A percentile compares a stretch with the other conserved stretches of the same genome.
Evolutionary conservation across 2,888 invertebrate genomes (phyloP).

Genomic region (Acanthacorydalis orientalis): DNA sequence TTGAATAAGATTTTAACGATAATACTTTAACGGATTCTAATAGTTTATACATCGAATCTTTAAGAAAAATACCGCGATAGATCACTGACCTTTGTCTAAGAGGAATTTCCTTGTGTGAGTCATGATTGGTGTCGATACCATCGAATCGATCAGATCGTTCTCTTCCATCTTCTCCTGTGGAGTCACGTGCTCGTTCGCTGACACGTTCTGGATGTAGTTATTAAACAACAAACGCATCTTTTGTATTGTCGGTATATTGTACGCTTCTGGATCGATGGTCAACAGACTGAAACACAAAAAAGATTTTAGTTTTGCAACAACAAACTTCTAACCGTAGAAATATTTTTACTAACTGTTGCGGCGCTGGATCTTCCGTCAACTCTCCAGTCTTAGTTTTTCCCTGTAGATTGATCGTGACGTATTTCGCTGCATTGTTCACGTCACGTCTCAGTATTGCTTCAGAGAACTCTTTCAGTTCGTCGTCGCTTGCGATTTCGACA

Average conservation of each 20-base stretch:
- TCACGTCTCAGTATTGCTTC: slow-evolving; percentile 58
- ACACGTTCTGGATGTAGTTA: slow-evolving; percentile 66
- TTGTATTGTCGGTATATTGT: slow-evolving; percentile 54
- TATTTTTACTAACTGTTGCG: slow-evolving; percentile 45
- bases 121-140: slow-evolving; percentile 64
- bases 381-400: slow-evolving; percentile 35
- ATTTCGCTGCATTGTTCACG: slow-evolving; percentile 51
- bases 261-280: slow-evolving; percentile 40
- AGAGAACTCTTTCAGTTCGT: slow-evolving; percentile 47
- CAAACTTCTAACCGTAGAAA: neutral
- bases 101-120: slow-evolving; percentile 50
- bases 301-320: no score
- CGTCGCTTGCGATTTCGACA: slow-evolving; percentile 34
- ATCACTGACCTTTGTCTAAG: slow-evolving; percentile 31
- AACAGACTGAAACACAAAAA: slow-evolving; percentile 39
- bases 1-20: no score
- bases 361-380: slow-evolving; percentile 53
- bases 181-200: slow-evolving; percentile 60
- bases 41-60: no score
- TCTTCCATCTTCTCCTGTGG: slow-evolving; percentile 62
- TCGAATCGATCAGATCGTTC: slow-evolving; percentile 57
- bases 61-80: no score
- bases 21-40: no score
- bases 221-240: slow-evolving; percentile 59
- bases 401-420: slow-evolving; percentile 56